Percentiles rank a stretch among this genome's conserved stretches.
Conservation (phyloP, 2,888 invertebrate genomes). For the Thysanoteuthis rhombus region DNA sequence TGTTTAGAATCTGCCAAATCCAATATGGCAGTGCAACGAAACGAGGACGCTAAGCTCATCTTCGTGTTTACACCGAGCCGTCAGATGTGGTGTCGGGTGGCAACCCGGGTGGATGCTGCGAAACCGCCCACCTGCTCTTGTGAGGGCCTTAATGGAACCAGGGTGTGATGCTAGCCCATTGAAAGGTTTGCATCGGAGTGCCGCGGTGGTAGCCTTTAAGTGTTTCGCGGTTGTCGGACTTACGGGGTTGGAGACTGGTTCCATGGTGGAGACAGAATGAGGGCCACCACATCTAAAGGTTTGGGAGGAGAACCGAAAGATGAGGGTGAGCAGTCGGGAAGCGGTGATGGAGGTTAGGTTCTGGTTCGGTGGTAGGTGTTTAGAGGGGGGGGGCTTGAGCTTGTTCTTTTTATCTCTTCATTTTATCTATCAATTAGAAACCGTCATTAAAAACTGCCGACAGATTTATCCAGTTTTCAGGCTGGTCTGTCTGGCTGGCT, state of each 20-base stretch:
- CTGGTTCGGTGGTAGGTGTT: background rate
- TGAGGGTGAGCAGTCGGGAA: background rate
- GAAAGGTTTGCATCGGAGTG: background rate
- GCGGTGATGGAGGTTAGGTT: background rate
- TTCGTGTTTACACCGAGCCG: background rate
- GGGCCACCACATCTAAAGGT: background rate
- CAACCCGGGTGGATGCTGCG: background rate
- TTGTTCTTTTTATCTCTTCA: background rate
- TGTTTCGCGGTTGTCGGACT: background rate
- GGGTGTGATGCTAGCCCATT: background rate
- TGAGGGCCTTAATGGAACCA: background rate
- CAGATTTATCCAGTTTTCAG: no score
- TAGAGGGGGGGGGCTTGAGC: background rate
- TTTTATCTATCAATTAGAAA: background rate
- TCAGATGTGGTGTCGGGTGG: background rate
- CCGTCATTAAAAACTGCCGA: no score
- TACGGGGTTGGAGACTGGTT: background rate
- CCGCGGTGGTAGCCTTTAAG: background rate
- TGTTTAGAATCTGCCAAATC: background rate
- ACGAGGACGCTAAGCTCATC: background rate
- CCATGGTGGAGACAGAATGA: background rate
- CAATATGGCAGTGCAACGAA: background rate
- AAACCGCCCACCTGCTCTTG: background rate
- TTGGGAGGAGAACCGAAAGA: background rate
- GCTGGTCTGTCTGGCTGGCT: no score